Evolutionary conservation across 2,888 invertebrate species (phyloP).

Genomic region (Chrysina gloriosa): DNA sequence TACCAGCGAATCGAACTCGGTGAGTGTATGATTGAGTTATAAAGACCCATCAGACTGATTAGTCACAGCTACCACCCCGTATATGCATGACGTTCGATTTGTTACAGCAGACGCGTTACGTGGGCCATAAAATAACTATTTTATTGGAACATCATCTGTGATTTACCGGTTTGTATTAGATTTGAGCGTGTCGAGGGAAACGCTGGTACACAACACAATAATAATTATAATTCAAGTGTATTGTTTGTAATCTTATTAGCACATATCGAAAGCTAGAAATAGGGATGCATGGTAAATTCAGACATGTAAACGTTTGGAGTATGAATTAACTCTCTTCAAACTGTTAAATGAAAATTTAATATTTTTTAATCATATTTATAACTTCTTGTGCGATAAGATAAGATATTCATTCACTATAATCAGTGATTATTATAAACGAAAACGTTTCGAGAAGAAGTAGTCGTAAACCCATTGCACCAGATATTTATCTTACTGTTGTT

Average conservation of each 20-base stretch:
- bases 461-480: too few relatives aligned
- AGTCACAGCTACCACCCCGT: constrained; percentile 47
- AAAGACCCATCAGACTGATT: constrained; percentile 47
- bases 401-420: too few relatives aligned
- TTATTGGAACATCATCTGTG: constrained; percentile 31
- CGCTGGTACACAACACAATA: not conserved
- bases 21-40: constrained; percentile 49
- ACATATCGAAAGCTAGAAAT: too few relatives aligned
- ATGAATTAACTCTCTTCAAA: too few relatives aligned
- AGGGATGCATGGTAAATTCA: too few relatives aligned
- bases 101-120: constrained; percentile 41
- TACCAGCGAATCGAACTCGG: constrained; percentile 1
- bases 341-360: too few relatives aligned
- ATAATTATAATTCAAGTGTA: not conserved
- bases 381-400: too few relatives aligned
- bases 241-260: not conserved
- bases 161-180: constrained; percentile 29
- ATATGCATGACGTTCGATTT: constrained; percentile 48
- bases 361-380: too few relatives aligned
- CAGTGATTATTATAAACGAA: too few relatives aligned
- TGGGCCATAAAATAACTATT: constrained; percentile 41
- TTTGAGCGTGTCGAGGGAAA: not conserved
- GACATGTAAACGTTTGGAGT: too few relatives aligned
- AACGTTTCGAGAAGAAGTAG: too few relatives aligned
- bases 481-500: too few relatives aligned